Conservation (phyloP, 1,140 invertebrate genomes). For the Atta texana region DNA sequence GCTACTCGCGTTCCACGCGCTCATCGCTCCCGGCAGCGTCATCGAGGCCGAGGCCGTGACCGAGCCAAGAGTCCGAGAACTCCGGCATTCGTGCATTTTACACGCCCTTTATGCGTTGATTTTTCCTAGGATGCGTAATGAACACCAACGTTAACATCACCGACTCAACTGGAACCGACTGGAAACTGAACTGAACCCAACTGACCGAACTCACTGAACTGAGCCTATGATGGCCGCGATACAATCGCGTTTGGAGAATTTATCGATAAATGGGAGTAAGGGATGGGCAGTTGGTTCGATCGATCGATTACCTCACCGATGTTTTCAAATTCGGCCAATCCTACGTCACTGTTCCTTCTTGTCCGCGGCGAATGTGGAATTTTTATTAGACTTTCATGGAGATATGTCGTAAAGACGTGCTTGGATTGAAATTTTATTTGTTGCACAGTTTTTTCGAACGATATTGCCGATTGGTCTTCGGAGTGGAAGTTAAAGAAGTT, state of each 20-base stretch:
- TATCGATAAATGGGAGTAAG: constrained; percentile 31
- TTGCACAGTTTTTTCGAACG: not conserved
- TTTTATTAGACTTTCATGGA: constrained; percentile 13
- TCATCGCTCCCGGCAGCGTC: constrained; percentile 63
- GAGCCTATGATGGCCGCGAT: constrained; percentile 21
- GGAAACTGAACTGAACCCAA: not conserved
- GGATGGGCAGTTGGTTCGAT: constrained; percentile 21
- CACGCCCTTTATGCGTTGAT: constrained; percentile 60
- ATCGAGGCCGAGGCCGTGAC: constrained; percentile 47
- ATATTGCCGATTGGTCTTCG: not conserved
- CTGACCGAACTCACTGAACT: not conserved
- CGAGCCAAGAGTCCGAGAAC: constrained; percentile 64
- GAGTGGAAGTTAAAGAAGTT: too few relatives aligned
- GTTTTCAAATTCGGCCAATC: constrained; percentile 4
- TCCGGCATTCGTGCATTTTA: constrained; percentile 73
- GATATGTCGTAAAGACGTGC: not conserved
- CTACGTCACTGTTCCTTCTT: not conserved
- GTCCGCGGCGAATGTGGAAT: not conserved
- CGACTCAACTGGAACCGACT: not conserved
- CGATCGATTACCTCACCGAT: constrained; percentile 22
- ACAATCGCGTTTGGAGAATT: constrained; percentile 10
- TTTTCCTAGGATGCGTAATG: not conserved
- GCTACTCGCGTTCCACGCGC: constrained; percentile 7
- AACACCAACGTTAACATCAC: not conserved
- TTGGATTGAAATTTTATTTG: not conserved